Base-by-base conservation (phyloP, 2,113 vertebrate genomes). In the Anas platyrhynchos region DNA sequence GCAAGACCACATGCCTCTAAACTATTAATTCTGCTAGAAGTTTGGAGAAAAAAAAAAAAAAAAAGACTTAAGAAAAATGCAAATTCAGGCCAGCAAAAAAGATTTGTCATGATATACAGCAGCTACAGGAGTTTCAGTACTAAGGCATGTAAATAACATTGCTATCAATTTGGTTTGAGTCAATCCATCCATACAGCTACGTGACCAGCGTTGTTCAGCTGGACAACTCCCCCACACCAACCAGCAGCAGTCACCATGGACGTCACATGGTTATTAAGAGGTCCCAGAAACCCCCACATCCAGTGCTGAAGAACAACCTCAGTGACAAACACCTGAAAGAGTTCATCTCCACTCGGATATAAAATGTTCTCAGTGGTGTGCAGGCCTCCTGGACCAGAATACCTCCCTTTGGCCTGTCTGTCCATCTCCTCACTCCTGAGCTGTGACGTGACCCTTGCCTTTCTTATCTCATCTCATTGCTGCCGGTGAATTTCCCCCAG, bases 321-420 rank as follows among this genome's bases (percentile, higher is more conserved):
- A 9, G 52, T 36, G 59, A 52, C 21, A 6, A 61, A 23, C 21
- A 17, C 32, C 27, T 46, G 27, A 6, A 59, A 38, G 44, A 5
- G 2, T 14, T 15, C 22, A 18, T 22, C 0, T 1, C 17, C 44
- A 15, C 36, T 75, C 18, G 20, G 29, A 25, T 10, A 8, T 27
- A 38, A 20, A 50, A 23, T 1, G 1, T 11, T 4, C 2, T 17
- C 5, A 10, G 36, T 22, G 69, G 16, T 21, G 36, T 17, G 34
- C 5, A 0, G 29, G 26, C 44, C 16, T 32, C 32, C 17, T 7
- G 15, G 68, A 43, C 23, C 36, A 50, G 14, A n/a, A 22, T 1
- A 9, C 17, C 41, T 18, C n/a, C 7, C 22, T 63, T 46, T 12
- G 59, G 23, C 16, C 34, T 31, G 34, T 4, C 29, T 41, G 41